Percentiles rank a stretch among this genome's conserved stretches.
These are phyloP conservation scores for Glomeris maerens DNA, from an alignment of 1,140 invertebrate species.

Conservation along the genomic window DNA sequence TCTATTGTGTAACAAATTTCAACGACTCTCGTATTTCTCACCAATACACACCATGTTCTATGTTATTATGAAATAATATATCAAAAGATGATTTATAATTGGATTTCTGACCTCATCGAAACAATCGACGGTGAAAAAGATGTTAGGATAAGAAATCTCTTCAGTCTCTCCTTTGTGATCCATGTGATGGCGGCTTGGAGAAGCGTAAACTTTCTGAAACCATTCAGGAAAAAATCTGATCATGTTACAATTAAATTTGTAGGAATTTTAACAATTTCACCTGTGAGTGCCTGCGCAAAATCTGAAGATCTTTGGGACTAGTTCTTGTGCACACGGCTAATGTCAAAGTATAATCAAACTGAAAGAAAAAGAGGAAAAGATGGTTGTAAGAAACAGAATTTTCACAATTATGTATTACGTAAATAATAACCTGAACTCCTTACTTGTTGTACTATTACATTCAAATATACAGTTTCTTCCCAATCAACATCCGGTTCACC, in stretches of 20 bases:
- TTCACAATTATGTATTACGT: background rate
- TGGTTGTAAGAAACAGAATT: too few relatives aligned
- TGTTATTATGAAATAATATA: constrained; percentile 7
- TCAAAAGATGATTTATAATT: too few relatives aligned
- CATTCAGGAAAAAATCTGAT: background rate
- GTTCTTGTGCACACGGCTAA: constrained; percentile 94
- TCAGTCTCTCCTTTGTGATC: constrained; percentile 95
- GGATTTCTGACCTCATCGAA: constrained; percentile 73
- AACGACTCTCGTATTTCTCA: too few relatives aligned
- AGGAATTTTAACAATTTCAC: constrained; percentile 24
- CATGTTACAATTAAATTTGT: background rate
- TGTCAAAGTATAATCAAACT: constrained; percentile 91
- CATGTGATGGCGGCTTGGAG: constrained; percentile 88
- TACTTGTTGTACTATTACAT: constrained; percentile 90
- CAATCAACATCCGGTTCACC: constrained; percentile 92
- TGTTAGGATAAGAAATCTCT: constrained; percentile 96
- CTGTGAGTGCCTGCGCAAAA: constrained; percentile 81
- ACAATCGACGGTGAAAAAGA: constrained; percentile 98
- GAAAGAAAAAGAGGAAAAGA: constrained; percentile 18
- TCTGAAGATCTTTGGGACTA: constrained; percentile 89
- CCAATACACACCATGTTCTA: too few relatives aligned
- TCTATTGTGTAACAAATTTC: too few relatives aligned
- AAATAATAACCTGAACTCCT: background rate
- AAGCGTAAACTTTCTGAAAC: constrained; percentile 73
- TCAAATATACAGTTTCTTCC: constrained; percentile 98